Base-by-base conservation (phyloP, 2,888 invertebrate genomes). In the Hanleya hanleyi region DNA sequence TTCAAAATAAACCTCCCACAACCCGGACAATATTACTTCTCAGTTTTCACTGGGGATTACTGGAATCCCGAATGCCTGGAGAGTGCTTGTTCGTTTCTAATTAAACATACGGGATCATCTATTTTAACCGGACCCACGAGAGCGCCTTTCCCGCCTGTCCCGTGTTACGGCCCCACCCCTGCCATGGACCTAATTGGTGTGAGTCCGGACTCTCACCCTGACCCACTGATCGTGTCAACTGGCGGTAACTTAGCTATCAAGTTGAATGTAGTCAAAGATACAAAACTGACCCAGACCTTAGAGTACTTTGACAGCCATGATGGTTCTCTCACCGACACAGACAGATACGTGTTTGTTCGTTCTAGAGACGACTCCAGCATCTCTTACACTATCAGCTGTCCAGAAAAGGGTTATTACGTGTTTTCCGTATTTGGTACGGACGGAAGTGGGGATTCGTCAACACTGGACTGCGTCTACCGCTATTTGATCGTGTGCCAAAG, bases 21-120 rank as follows among this genome's bases (percentile, higher is more conserved):
- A 26, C 83, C 84, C 15, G 89, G 89, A 5, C 70, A 77, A 50
- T 90, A 87, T 77, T 84, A 82, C 73, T 82, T 90, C 50, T 90
- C 90, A 74, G 81, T 85, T 15, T 85, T 69, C 66, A 80, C 78
- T 12, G 73, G 75, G 9, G 70, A 70, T 4, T 70, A 75, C 41
- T 81, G 80, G 78, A 69, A 71, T 33, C 57, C 72, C n/a, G 75
- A 79, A 0, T 69, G 74, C 4, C 77, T 82, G 75, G 83, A 84
- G 65, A 73, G 79, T 47, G 80, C 78, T 22, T 79, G 77, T 47
- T 69, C 77, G 6, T 83, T 84, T 66, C 71, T 68, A 57, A 68
- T 85, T 18, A 9, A 15, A 18, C 33, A 32, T 26, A 29, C 26
- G n/a, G 15, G 15, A 26, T 15, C 29, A 15, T 47, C n/a, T 47